Percentiles rank a stretch among this genome's conserved stretches.
Evolutionary conservation across 30 jellyfish, hydroid and myxozoan genomes (phyloP).

Genomic region (Pseudorhiza aurosa): DNA sequence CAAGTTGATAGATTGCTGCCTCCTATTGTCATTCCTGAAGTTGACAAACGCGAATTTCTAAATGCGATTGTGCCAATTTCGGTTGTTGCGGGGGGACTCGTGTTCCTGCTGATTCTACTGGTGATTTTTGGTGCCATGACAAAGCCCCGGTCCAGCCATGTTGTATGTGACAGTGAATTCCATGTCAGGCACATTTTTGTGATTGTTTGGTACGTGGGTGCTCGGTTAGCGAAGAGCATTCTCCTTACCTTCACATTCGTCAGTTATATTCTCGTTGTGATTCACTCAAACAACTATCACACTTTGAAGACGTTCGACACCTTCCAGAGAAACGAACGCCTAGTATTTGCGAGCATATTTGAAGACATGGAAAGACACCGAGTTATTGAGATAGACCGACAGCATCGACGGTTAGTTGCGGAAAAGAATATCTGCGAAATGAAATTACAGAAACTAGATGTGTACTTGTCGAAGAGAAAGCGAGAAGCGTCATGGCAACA

Average conservation of each 20-base stretch:
- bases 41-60: constrained; percentile 11
- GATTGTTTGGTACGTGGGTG: constrained; percentile 53
- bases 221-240: constrained; percentile 56
- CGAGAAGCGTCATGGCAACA: constrained; percentile 43
- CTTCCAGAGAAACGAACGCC: constrained; percentile 30
- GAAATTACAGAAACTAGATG: constrained; percentile 38
- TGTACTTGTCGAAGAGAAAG: constrained; percentile 37
- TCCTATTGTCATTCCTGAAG: constrained; percentile 27
- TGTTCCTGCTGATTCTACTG: constrained; percentile 13
- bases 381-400: constrained; percentile 48
- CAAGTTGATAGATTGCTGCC: constrained; percentile 28
- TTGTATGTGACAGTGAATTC: constrained; percentile 37
- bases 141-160: constrained; percentile 28
- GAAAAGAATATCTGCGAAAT: constrained; percentile 55
- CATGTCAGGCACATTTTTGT: constrained; percentile 57
- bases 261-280: constrained; percentile 32
- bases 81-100: constrained; percentile 51
- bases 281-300: constrained; percentile 49
- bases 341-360: constrained; percentile 12
- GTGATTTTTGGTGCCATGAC: constrained; percentile 40
- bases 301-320: constrained; percentile 27
- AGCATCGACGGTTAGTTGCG: constrained; percentile 16
- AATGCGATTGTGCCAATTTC: constrained; percentile 37
- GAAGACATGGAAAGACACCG: constrained; percentile 64
- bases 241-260: constrained; percentile 34